Base-by-base conservation (phyloP, 2,113 vertebrate genomes). In the Fregata magnificens region DNA sequence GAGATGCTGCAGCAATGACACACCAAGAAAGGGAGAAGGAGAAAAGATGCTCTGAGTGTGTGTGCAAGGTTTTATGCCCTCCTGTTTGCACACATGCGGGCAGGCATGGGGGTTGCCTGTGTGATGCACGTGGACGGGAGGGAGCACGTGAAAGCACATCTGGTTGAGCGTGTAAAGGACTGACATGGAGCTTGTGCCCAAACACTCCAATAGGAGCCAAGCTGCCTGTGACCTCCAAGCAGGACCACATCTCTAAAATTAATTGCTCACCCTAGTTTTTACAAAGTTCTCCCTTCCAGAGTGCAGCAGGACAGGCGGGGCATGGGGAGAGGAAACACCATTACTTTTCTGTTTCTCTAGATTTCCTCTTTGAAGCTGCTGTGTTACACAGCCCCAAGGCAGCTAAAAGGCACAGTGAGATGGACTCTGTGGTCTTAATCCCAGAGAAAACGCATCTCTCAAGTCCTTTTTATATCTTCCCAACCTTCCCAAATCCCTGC, bases 401-500 rank as follows among this genome's bases (percentile, higher is more conserved):
- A 90, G 93, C 73, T 55, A 16, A 88, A 92, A 87, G 88, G 44
- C 79, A 47, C 77, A 10, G 47, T 1, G 44, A 88, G 86, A 73
- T 38, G 71, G 73, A 58, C 81, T 92, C 78, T 38, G 69, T 25
- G 66, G 38, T 89, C 71, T 93, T 95, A 94, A 96, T 96, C 88
- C 92, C 65, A 52, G 52, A 76, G 88, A 95, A 97, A 93, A 93
- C 2, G 2, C 76, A 56, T 79, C 66, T 80, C 82, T 88, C 58
- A 45, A 82, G 69, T 65, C 52, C 56, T 76, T 86, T 94, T 90
- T 88, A n/a, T 47, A 90, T 66, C 56, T 82, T 44, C 89, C 82
- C 76, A 66, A 24, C 86, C 63, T 87, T 83, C 81, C 69, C 88
- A 92, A 94, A 96, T 93, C 95, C 91, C 87, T 65, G 45, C 47